phyloP scores from a whole-genome alignment of 2,888 invertebrate genomes.

The Ectropis crepuscularia region DNA sequence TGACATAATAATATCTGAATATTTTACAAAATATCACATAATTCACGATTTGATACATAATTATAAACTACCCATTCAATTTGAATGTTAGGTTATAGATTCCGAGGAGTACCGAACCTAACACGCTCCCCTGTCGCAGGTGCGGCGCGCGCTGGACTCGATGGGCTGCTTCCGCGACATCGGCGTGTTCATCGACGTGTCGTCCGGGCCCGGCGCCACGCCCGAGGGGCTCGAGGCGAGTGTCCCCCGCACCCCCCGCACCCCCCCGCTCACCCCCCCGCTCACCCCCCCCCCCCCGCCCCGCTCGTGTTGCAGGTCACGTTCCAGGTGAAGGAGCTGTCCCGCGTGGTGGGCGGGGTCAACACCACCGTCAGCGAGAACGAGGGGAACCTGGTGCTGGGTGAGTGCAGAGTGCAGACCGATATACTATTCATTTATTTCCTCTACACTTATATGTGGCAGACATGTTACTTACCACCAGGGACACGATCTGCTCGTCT shows the following conservation, averaged over 20 bases:
- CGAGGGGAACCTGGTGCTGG: constrained; percentile 92
- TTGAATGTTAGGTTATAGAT: no score
- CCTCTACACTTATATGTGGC: no score
- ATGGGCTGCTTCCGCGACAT: constrained; percentile 96
- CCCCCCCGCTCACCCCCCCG: constrained; percentile 30
- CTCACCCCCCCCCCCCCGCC: constrained; percentile 25
- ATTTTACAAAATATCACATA: no score
- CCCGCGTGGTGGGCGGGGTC: constrained; percentile 92
- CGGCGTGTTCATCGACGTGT: constrained; percentile 94
- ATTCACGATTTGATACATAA: background rate
- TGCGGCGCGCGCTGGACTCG: constrained; percentile 90
- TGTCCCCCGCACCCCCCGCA: background rate
- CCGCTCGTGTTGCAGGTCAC: constrained; percentile 85
- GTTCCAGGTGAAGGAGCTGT: constrained; percentile 93
- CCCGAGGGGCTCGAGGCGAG: constrained; percentile 91
- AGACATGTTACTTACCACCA: no score
- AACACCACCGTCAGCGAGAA: constrained; percentile 96
- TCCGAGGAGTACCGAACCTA: no score
- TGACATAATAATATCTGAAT: no score
- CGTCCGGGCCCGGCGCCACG: constrained; percentile 90
- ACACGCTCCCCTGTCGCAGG: constrained; percentile 80
- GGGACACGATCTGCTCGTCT: no score
- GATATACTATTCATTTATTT: no score
- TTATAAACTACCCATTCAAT: no score
- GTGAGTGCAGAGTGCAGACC: constrained; percentile 49